phyloP scores from a whole-genome alignment of 1,140 invertebrate species.

The Trachymyrmex cornetzi region DNA sequence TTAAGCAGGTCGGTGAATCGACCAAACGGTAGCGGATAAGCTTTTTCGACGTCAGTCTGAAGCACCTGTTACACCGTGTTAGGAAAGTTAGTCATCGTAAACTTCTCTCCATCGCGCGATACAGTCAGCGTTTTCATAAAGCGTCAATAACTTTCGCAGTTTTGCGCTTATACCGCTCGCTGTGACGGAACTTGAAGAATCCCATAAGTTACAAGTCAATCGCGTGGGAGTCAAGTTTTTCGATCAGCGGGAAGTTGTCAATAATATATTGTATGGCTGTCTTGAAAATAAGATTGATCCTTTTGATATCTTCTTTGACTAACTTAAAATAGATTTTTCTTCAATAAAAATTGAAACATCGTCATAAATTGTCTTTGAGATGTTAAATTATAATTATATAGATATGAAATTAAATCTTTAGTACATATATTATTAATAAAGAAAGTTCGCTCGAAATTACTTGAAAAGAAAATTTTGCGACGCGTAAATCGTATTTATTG shows the following conservation, averaged over 20 bases:
- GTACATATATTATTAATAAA: not conserved
- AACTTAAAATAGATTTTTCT: not conserved
- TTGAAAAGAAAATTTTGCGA: conserved; percentile 6
- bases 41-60: conserved; percentile 24
- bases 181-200: conserved; percentile 10
- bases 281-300: not conserved
- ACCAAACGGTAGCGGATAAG: not conserved
- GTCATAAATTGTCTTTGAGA: not conserved
- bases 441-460: not conserved
- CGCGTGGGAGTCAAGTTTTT: conserved; percentile 4
- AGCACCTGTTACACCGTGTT: conserved; percentile 40
- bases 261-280: conserved; percentile 20
- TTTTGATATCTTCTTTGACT: not conserved
- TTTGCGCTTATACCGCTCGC: conserved; percentile 20
- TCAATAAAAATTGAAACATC: not conserved
- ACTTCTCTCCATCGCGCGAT: conserved; percentile 23
- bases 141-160: conserved; percentile 59
- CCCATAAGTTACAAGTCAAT: conserved; percentile 20
- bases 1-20: conserved; percentile 1
- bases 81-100: conserved; percentile 37
- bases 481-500: not conserved
- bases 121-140: conserved; percentile 55
- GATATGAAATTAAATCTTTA: too few relatives aligned
- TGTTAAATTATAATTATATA: not conserved
- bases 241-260: not conserved